These are phyloP conservation scores for Chromoteleia sp. DNA, from an alignment of 2,888 invertebrate species.

Conservation along the genomic window DNA sequence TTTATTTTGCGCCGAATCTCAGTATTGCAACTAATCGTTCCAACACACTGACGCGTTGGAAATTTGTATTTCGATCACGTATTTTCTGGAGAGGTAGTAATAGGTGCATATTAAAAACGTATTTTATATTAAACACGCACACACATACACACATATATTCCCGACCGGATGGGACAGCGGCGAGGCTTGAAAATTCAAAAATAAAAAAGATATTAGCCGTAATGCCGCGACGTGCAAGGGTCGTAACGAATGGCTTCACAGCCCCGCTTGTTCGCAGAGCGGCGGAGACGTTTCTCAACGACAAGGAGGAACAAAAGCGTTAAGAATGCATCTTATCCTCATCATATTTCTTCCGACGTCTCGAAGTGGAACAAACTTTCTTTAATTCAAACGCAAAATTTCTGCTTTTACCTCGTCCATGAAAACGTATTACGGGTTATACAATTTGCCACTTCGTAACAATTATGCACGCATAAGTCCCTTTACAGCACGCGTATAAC, in stretches of 20 bases:
- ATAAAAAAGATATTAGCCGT: conserved; percentile 70
- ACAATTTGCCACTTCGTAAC: conserved; percentile 8
- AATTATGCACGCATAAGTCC: conserved; percentile 28
- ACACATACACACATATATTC: conserved; percentile 36
- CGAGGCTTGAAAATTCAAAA: conserved; percentile 54
- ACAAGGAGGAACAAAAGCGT: conserved; percentile 63
- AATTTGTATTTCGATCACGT: conserved; percentile 69
- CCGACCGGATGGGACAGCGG: conserved; percentile 43
- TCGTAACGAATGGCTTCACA: conserved; percentile 65
- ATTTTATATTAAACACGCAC: conserved; percentile 64
- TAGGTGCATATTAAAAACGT: conserved; percentile 69
- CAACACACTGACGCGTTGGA: conserved; percentile 7
- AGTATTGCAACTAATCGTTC: conserved; percentile 51
- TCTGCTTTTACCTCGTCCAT: conserved; percentile 10
- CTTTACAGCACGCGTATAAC: conserved; percentile 1
- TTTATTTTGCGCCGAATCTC: conserved; percentile 4
- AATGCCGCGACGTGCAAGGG: conserved; percentile 64
- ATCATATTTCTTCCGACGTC: conserved; percentile 41
- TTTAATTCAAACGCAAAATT: conserved; percentile 51
- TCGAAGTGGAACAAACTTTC: conserved; percentile 43
- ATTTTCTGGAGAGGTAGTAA: conserved; percentile 60
- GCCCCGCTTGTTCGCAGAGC: conserved; percentile 39
- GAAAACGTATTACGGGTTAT: not conserved
- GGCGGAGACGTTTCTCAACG: conserved; percentile 50
- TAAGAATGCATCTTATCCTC: conserved; percentile 65